These are phyloP conservation scores for Lucilia sericata DNA, from an alignment of 1,140 invertebrate genomes.

Conservation along the genomic window DNA sequence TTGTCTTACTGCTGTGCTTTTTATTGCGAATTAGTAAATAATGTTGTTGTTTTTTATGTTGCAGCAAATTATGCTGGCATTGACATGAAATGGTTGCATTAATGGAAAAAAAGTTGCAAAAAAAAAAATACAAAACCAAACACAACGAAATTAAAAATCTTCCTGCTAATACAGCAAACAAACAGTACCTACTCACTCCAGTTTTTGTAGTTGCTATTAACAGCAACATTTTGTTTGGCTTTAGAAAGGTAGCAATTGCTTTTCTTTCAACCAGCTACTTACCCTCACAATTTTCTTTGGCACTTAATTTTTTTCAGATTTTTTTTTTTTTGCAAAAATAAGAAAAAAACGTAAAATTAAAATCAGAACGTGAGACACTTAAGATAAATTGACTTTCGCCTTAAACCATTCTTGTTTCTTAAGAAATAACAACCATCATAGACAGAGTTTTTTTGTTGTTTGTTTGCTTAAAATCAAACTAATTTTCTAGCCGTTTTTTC, in stretches of 20 bases:
- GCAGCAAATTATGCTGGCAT: constrained; percentile 39
- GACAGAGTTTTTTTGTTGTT: not conserved
- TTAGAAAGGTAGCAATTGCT: constrained; percentile 41
- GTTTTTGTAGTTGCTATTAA: not conserved
- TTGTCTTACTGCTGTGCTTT: not conserved
- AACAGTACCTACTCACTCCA: too few relatives aligned
- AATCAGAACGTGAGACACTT: constrained; percentile 44
- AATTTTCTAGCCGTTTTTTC: too few relatives aligned
- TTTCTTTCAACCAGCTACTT: constrained; percentile 18
- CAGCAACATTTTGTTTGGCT: not conserved
- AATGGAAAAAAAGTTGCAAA: not conserved
- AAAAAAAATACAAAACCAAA: not conserved
- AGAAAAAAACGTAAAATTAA: constrained; percentile 29
- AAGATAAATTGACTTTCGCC: constrained; percentile 44
- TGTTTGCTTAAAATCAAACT: not conserved
- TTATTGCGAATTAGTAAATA: constrained; percentile 18
- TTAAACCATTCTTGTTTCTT: not conserved
- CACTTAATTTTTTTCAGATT: not conserved
- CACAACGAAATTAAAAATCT: constrained; percentile 22
- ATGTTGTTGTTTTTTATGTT: constrained; percentile 34
- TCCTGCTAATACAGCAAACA: too few relatives aligned
- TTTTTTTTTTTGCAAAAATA: not conserved
- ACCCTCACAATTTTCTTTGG: constrained; percentile 21
- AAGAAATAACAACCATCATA: constrained; percentile 12
- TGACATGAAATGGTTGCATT: constrained; percentile 34